A percentile compares a stretch with the other conserved stretches of the same genome.
These are phyloP conservation scores for Megalops atlanticus DNA, from an alignment of 2,113 vertebrate species.

Conservation along the genomic window DNA sequence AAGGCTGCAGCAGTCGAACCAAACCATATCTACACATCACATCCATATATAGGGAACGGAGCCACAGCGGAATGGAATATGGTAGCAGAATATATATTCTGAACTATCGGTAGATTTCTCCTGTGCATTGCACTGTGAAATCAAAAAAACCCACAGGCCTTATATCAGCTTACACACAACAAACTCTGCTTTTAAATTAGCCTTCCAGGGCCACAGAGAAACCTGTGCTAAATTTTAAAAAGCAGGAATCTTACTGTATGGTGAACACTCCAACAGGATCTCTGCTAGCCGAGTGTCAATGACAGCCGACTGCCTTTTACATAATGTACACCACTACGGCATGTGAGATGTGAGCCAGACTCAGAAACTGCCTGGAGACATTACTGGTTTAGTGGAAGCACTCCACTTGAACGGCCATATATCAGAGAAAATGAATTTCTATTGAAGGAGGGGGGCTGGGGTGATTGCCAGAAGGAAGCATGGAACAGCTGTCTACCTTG, in stretches of 20 bases:
- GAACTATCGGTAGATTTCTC: background rate
- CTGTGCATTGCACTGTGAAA: background rate
- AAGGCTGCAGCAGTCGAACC: background rate
- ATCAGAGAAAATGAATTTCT: background rate
- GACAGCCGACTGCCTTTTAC: background rate
- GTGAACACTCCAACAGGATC: background rate
- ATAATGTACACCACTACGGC: background rate
- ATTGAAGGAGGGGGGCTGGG: background rate
- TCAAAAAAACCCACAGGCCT: background rate
- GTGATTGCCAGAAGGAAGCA: background rate
- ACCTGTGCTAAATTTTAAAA: background rate
- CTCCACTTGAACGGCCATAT: no score
- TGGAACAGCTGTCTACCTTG: background rate
- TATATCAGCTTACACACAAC: background rate
- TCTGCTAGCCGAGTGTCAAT: background rate
- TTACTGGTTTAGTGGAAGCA: background rate
- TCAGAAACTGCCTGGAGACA: background rate
- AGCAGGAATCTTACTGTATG: background rate
- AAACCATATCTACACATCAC: no score
- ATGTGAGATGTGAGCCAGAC: background rate
- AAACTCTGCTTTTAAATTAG: constrained; percentile 3
- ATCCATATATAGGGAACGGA: background rate
- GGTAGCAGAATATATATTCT: constrained; percentile 1
- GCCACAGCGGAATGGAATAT: background rate
- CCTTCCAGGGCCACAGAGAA: background rate